Conservation (phyloP, 2,113 vertebrate genomes). For the Anoplopoma fimbria region DNA sequence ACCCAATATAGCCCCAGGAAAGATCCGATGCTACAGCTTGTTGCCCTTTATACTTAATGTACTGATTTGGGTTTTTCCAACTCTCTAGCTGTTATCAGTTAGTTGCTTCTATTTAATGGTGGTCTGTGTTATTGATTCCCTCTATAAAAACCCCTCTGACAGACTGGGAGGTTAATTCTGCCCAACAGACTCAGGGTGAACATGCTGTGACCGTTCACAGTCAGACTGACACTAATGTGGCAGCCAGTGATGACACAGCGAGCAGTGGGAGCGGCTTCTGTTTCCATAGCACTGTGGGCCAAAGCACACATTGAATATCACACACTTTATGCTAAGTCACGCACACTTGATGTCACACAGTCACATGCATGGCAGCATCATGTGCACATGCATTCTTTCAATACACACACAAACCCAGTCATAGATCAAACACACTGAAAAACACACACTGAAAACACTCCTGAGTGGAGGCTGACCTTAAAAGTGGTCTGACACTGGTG, state of each 20-base stretch:
- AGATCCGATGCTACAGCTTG: background rate
- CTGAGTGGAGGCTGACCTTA: conserved; percentile 44
- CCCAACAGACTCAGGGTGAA: conserved; percentile 37
- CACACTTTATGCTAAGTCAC: background rate
- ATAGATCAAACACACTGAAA: background rate
- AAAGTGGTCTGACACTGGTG: conserved; percentile 5
- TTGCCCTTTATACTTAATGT: background rate
- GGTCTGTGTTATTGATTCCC: conserved; percentile 48
- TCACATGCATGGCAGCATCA: background rate
- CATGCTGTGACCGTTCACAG: conserved; percentile 61
- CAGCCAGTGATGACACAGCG: conserved; percentile 51
- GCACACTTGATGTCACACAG: background rate
- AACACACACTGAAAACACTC: background rate
- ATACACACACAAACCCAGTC: background rate
- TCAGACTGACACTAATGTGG: conserved; percentile 64
- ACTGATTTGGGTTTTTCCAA: conserved; percentile 2
- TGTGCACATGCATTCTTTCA: conserved; percentile 1
- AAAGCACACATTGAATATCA: conserved; percentile 20
- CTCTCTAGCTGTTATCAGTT: conserved; percentile 41
- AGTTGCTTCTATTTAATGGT: conserved; percentile 23
- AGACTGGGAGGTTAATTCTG: conserved; percentile 51
- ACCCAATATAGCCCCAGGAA: background rate
- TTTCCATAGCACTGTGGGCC: conserved; percentile 34
- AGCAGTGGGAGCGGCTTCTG: conserved; percentile 23
- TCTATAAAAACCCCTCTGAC: conserved; percentile 45